Percentiles rank a stretch among this genome's conserved stretches.
phyloP scores from a whole-genome alignment of 23 tunicate genomes.

The Oikopleura dioica region DNA sequence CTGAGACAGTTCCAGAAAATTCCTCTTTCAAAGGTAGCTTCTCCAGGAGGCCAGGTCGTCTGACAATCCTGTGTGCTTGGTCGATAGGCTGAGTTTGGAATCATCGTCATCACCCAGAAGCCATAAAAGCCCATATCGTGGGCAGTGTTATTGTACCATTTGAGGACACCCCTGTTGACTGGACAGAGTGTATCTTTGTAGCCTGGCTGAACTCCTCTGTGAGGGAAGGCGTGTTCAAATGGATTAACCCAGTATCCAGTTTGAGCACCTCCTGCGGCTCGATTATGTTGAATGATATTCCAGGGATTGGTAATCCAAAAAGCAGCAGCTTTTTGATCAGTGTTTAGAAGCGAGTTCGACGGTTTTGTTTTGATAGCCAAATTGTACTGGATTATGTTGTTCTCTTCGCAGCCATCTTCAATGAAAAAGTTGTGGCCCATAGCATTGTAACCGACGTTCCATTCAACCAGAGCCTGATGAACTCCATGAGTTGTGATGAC shows the following conservation, averaged over 20 bases:
- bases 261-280: constrained; percentile 32
- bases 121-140: constrained; percentile 91
- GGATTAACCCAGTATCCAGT: not conserved
- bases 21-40: not conserved
- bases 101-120: constrained; percentile 39
- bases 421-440: constrained; percentile 82
- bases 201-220: not conserved
- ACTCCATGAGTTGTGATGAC: constrained; percentile 87
- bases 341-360: constrained; percentile 37
- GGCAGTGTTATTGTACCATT: constrained; percentile 41
- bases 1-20: not conserved
- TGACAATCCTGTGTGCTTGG: not conserved
- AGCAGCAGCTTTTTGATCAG: constrained; percentile 24
- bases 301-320: constrained; percentile 81
- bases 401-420: constrained; percentile 77
- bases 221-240: not conserved
- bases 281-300: constrained; percentile 57
- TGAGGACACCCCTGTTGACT: not conserved
- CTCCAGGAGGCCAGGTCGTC: not conserved
- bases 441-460: constrained; percentile 42
- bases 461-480: constrained; percentile 43
- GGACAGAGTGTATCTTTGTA: not conserved
- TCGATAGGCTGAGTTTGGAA: not conserved
- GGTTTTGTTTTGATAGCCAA: constrained; percentile 52
- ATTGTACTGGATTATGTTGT: constrained; percentile 43